phyloP scores from a whole-genome alignment of 2,113 vertebrate species.

The Oreochromis spilurus region DNA sequence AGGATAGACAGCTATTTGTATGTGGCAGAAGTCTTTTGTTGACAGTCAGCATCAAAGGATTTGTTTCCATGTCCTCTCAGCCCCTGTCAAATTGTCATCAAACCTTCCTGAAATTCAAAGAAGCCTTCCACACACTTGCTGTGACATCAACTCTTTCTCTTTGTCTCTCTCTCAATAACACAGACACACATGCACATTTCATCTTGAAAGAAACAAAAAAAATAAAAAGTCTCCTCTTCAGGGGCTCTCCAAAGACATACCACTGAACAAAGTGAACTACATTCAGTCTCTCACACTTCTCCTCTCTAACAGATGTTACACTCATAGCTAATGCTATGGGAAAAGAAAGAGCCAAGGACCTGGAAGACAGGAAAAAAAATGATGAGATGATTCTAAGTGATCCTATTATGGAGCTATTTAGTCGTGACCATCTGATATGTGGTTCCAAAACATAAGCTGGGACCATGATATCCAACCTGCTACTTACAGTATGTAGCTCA shows the following conservation, averaged over 20 bases:
- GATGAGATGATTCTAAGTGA: background rate
- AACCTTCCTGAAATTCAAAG: conserved; percentile 57
- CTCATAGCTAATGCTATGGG: background rate
- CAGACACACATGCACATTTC: conserved; percentile 27
- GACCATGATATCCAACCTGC: background rate
- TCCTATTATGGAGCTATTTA: conserved; percentile 23
- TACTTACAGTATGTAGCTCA: background rate
- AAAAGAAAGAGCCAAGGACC: background rate
- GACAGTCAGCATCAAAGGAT: conserved; percentile 57
- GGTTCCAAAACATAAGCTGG: conserved; percentile 9
- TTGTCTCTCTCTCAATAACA: conserved; percentile 34
- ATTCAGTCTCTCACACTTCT: conserved; percentile 24
- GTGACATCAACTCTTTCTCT: conserved; percentile 38
- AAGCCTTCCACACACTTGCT: conserved; percentile 29
- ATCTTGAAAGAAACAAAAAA: conserved; percentile 25
- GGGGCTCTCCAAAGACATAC: conserved; percentile 36
- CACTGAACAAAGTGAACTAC: conserved; percentile 34
- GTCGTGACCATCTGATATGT: conserved; percentile 24
- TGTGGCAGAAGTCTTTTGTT: conserved; percentile 50
- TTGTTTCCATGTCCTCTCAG: conserved; percentile 47
- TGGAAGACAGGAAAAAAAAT: background rate
- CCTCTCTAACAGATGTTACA: conserved; percentile 2
- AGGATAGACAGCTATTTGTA: conserved; percentile 49
- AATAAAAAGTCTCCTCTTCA: background rate
- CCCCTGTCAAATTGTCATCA: conserved; percentile 56